Evolutionary conservation across 2,888 invertebrate species (phyloP).

Genomic region (Lutraria lutraria): DNA sequence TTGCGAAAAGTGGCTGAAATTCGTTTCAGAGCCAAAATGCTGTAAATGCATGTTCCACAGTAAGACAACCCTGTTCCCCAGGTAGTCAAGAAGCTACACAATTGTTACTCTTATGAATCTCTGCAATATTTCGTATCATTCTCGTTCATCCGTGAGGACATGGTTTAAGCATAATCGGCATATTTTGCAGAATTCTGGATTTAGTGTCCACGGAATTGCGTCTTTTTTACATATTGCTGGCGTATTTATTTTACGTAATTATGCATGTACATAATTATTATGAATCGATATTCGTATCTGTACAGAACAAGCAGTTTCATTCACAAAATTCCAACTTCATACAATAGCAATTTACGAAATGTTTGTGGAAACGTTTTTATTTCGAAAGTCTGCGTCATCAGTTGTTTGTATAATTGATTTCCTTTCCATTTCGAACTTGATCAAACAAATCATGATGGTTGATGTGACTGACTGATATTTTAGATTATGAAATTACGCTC

Average conservation of each 20-base stretch:
- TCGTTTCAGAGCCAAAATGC: too few species aligned
- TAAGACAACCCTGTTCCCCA: too few species aligned
- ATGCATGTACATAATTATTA: background rate
- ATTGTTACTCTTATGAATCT: too few species aligned
- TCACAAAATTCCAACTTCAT: background rate
- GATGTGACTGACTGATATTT: background rate
- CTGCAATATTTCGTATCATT: too few species aligned
- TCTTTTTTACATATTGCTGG: background rate
- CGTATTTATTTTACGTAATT: background rate
- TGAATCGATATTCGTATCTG: background rate
- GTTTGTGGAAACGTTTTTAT: background rate
- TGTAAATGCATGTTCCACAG: too few species aligned
- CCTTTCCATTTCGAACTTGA: background rate
- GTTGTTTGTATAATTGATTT: conserved; percentile 5
- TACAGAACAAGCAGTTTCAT: background rate
- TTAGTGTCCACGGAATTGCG: background rate
- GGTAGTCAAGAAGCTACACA: too few species aligned
- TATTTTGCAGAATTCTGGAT: background rate
- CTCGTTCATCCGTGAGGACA: too few species aligned
- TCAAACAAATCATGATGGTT: background rate
- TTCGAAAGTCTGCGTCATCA: background rate
- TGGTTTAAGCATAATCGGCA: too few species aligned
- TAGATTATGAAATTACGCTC: background rate
- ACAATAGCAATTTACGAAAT: background rate
- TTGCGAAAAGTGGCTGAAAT: too few species aligned